phyloP scores from a whole-genome alignment of 2,113 vertebrate genomes.

The Triplophysa rosa region DNA sequence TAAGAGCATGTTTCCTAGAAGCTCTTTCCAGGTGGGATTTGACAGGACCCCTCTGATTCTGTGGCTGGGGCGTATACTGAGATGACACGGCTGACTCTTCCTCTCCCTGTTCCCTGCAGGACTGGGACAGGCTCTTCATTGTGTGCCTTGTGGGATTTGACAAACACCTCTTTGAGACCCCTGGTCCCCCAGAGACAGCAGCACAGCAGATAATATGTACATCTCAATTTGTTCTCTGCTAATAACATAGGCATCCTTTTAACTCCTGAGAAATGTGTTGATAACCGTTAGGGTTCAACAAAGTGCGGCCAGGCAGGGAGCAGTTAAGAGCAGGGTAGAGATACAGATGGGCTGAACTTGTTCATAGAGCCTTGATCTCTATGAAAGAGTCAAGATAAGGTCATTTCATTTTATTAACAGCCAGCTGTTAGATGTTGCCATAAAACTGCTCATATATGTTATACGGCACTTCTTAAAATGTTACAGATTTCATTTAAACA shows the following conservation, averaged over 20 bases:
- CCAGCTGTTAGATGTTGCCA: constrained; percentile 8
- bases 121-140: constrained; percentile 70
- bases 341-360: constrained; percentile 16
- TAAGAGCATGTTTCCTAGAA: constrained; percentile 60
- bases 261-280: constrained; percentile 58
- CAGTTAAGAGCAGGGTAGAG: constrained; percentile 44
- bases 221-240: constrained; percentile 70
- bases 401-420: constrained; percentile 27
- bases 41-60: constrained; percentile 63
- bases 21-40: constrained; percentile 69
- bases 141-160: constrained; percentile 66
- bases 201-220: constrained; percentile 69
- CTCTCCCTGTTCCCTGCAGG: constrained; percentile 70
- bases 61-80: constrained; percentile 67
- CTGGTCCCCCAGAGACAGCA: constrained; percentile 69
- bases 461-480: no score
- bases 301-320: constrained; percentile 39
- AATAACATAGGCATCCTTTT: constrained; percentile 60
- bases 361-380: constrained; percentile 3
- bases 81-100: constrained; percentile 71
- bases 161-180: constrained; percentile 72
- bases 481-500: no score
- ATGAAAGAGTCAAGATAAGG: background rate
- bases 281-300: constrained; percentile 52
- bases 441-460: background rate